These are phyloP conservation scores for Lasioglossum oenotherae DNA, from an alignment of 2,888 invertebrate genomes.

Conservation along the genomic window DNA sequence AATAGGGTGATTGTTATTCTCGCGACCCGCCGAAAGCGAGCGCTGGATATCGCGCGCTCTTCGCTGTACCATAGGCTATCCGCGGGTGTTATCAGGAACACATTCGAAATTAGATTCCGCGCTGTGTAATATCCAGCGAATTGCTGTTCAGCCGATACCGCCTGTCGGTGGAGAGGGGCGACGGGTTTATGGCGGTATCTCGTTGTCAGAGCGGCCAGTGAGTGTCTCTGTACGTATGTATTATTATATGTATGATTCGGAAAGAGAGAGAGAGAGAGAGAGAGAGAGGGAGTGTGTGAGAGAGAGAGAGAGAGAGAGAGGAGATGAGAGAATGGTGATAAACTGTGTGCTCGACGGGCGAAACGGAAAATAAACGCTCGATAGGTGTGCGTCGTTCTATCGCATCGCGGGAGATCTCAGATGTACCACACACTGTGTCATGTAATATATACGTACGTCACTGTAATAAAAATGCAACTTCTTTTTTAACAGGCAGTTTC, in stretches of 20 bases:
- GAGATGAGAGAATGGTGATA: slow-evolving; percentile 22
- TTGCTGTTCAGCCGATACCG: slow-evolving; percentile 40
- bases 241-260: background rate
- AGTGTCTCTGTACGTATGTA: background rate
- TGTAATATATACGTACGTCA: slow-evolving; percentile 76
- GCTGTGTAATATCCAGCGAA: slow-evolving; percentile 44
- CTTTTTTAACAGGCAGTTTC: slow-evolving; percentile 67
- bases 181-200: slow-evolving; percentile 21
- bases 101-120: slow-evolving; percentile 53
- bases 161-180: background rate
- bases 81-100: slow-evolving; percentile 46
- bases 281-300: background rate
- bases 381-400: slow-evolving; percentile 33
- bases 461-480: slow-evolving; percentile 80
- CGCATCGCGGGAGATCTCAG: slow-evolving; percentile 42
- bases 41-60: slow-evolving; percentile 27
- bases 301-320: background rate
- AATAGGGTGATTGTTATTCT: slow-evolving; percentile 9
- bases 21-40: slow-evolving; percentile 14
- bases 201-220: slow-evolving; percentile 17
- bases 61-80: slow-evolving; percentile 43
- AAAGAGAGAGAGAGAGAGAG: background rate
- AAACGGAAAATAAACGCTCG: slow-evolving; percentile 28
- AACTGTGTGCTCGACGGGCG: slow-evolving; percentile 15
- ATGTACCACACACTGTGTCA: slow-evolving; percentile 69